Evolutionary conservation across 2,113 vertebrate species (phyloP), one percentile per base, ranked within the genome.

Genomic region (Cololabis saira): DNA sequence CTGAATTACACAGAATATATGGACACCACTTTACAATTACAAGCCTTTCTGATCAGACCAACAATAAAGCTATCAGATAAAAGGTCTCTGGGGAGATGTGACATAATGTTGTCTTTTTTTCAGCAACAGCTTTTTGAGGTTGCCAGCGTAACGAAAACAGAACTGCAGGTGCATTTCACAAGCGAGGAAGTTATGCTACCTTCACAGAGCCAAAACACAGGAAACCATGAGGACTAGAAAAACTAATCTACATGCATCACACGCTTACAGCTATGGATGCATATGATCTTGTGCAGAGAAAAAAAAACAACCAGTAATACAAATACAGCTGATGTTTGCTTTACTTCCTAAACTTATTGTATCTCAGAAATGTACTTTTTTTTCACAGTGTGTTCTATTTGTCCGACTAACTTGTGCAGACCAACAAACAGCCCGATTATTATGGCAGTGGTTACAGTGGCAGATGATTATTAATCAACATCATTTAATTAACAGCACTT

Each of bases 151-250:
- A 85, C 81, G 85, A 87, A 89, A 87, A 85, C 81, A 88, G 42
- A 64, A 65, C 59, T 81, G 50, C 91, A 92, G 88, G 87, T 92
- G 90, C 88, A 83, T 80, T 80, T 88, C 83, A 83, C 78, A 88
- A 79, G 78, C 59, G 22, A 87, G 86, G 84, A 86, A 80, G 86
- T 82, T 63, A 76, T 18, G 19, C 71, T 55, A 67, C 66, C 57
- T 84, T 81, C 69, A 80, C 75, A 80, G 66, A 83, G 76, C 63
- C 77, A 75, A 82, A 86, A 83, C 80, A 91, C 87, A 92, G 91
- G 91, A 93, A 92, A 70, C 73, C 55, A 82, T 61, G 48, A 68
- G 68, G 82, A 89, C 61, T 80, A 81, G 82, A 89, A 47, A 48
- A 47, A 40, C 53, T 67, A 45, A 18, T 41, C 51, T 61, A 63